These are phyloP conservation scores for Tachystola acroxantha DNA, from an alignment of 2,888 invertebrate genomes.

Conservation along the genomic window DNA sequence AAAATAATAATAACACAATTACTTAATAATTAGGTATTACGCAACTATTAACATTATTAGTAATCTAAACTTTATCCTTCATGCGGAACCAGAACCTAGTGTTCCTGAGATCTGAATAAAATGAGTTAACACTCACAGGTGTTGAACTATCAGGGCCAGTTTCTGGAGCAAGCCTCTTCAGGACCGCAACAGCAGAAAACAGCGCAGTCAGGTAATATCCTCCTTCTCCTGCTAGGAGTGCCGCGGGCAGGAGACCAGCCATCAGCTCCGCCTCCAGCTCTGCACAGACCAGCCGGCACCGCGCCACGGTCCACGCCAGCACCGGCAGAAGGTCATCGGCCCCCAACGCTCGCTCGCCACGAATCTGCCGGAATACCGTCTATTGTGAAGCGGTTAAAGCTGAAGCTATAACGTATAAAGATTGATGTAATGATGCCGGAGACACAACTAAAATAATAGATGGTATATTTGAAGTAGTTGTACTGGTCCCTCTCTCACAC, in stretches of 20 bases:
- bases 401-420: too few relatives aligned
- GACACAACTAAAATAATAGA: too few relatives aligned
- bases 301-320: constrained; percentile 94
- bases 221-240: constrained; percentile 93
- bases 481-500: too few relatives aligned
- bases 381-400: too few relatives aligned
- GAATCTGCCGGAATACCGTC: constrained; percentile 69
- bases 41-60: too few relatives aligned
- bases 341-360: constrained; percentile 83
- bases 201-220: constrained; percentile 96
- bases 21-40: too few relatives aligned
- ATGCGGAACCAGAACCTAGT: too few relatives aligned
- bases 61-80: too few relatives aligned
- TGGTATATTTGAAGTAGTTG: too few relatives aligned
- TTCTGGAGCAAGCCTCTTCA: constrained; percentile 83
- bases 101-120: too few relatives aligned
- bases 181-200: constrained; percentile 93
- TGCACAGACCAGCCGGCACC: constrained; percentile 92
- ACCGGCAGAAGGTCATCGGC: constrained; percentile 95
- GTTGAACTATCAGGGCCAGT: constrained; percentile 48
- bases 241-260: constrained; percentile 95
- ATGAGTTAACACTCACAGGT: constrained; percentile 54
- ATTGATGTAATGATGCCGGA: background rate
- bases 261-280: constrained; percentile 98
- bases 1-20: too few relatives aligned